Conservation (phyloP, 2,797 vertebrate genomes). For the Decapterus maruadsi region DNA sequence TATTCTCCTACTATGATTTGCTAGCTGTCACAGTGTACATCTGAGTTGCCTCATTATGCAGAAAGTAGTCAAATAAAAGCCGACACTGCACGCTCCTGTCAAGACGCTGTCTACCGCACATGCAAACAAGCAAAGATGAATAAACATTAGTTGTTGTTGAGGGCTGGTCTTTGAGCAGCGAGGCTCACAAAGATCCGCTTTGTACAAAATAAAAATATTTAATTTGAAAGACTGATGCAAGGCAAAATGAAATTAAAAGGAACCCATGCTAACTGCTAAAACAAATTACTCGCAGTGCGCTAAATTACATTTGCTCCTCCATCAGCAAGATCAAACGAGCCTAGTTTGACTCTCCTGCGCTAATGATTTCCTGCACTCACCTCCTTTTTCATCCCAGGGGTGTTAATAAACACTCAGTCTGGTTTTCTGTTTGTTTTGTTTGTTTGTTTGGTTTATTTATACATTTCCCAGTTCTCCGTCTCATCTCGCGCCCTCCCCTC, state of each 20-base stretch:
- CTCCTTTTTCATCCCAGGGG: conserved; percentile 86
- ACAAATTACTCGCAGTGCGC: conserved; percentile 85
- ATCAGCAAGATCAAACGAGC: conserved; percentile 86
- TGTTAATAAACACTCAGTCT: conserved; percentile 85
- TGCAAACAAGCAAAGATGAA: conserved; percentile 84
- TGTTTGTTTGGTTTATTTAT: conserved; percentile 86
- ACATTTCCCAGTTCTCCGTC: conserved; percentile 69
- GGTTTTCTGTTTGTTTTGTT: conserved; percentile 69
- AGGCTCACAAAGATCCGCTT: conserved; percentile 82
- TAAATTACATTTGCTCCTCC: conserved; percentile 88
- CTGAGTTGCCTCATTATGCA: conserved; percentile 83
- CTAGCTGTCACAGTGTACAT: conserved; percentile 79
- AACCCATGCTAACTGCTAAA: conserved; percentile 87
- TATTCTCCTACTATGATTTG: conserved; percentile 76
- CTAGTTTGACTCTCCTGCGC: conserved; percentile 82
- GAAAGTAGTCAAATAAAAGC: conserved; percentile 80
- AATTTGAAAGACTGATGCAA: conserved; percentile 84
- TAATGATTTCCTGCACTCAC: conserved; percentile 89
- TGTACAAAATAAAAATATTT: conserved; percentile 87
- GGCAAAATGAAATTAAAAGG: conserved; percentile 88
- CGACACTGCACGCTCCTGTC: conserved; percentile 74
- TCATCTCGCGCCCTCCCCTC: conserved; percentile 54
- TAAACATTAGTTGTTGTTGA: conserved; percentile 83
- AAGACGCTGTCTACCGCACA: conserved; percentile 77
- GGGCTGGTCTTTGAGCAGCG: conserved; percentile 76